These are phyloP conservation scores for Anoplophora glabripennis DNA, from an alignment of 1,140 invertebrate genomes.

Conservation along the genomic window DNA sequence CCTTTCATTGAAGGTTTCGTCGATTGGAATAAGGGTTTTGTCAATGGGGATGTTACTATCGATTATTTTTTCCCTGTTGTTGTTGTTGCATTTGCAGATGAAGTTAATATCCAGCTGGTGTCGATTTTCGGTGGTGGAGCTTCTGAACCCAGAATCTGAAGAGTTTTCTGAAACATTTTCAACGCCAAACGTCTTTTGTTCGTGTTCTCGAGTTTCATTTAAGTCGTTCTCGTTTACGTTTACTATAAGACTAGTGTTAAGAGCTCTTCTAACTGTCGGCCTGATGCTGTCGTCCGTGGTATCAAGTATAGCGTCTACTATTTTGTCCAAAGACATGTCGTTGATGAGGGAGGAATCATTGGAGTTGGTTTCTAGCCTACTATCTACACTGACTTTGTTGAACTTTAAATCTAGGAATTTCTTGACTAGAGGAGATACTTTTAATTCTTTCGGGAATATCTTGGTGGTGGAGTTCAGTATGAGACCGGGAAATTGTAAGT, in stretches of 20 bases:
- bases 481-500: slow-evolving; percentile 20
- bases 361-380: slow-evolving; percentile 14
- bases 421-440: slow-evolving; percentile 45
- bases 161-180: slow-evolving; percentile 27
- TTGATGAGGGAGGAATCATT: slow-evolving; percentile 44
- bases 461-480: slow-evolving; percentile 7
- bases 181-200: slow-evolving; percentile 15
- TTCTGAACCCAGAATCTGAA: slow-evolving; percentile 42
- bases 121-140: slow-evolving; percentile 33
- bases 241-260: slow-evolving; percentile 25
- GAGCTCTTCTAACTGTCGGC: slow-evolving; percentile 3
- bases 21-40: slow-evolving; percentile 43
- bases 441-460: slow-evolving; percentile 18
- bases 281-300: slow-evolving; percentile 22
- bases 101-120: slow-evolving; percentile 37
- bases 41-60: slow-evolving; percentile 23
- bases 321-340: slow-evolving; percentile 45
- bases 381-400: slow-evolving; percentile 19
- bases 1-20: slow-evolving; percentile 45
- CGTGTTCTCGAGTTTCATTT: slow-evolving; percentile 37
- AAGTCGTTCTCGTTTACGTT: slow-evolving; percentile 35
- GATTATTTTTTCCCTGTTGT: slow-evolving; percentile 5
- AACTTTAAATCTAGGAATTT: slow-evolving; percentile 43
- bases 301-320: slow-evolving; percentile 46
- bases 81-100: slow-evolving; percentile 38